These are phyloP conservation scores for Sinopyrophorus schimmeli DNA, from an alignment of 2,888 invertebrate genomes.

Conservation along the genomic window DNA sequence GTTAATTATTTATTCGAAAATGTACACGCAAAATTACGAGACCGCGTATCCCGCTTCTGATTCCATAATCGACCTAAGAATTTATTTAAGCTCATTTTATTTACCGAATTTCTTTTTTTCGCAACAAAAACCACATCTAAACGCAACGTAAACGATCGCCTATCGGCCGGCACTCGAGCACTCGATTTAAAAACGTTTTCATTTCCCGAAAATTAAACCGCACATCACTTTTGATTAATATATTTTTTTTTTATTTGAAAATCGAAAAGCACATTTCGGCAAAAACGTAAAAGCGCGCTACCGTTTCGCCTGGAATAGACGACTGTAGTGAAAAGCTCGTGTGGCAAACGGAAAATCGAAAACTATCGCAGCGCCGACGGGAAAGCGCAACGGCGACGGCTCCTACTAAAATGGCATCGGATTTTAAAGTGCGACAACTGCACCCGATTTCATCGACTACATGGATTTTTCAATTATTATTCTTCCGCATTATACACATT, in stretches of 20 bases:
- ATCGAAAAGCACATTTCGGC: constrained; percentile 32
- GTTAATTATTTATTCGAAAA: constrained; percentile 25
- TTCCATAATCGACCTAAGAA: too few relatives aligned
- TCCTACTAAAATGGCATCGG: constrained; percentile 29
- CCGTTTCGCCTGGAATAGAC: constrained; percentile 35
- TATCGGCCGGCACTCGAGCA: too few relatives aligned
- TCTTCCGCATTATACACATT: constrained; percentile 8
- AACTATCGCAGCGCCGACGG: constrained; percentile 44
- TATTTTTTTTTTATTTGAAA: too few relatives aligned
- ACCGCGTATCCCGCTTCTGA: constrained; percentile 8
- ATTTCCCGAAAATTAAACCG: too few relatives aligned
- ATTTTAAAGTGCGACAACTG: constrained; percentile 30
- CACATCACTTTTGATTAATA: too few relatives aligned
- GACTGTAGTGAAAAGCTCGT: constrained; percentile 30
- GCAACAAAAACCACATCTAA: constrained; percentile 16
- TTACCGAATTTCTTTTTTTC: too few relatives aligned
- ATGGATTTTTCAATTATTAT: constrained; percentile 15
- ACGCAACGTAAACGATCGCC: too few relatives aligned
- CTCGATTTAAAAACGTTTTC: too few relatives aligned
- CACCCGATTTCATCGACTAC: constrained; percentile 16
- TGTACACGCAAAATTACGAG: constrained; percentile 18
- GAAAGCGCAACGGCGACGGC: constrained; percentile 38
- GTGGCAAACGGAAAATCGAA: constrained; percentile 48
- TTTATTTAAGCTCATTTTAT: too few relatives aligned
- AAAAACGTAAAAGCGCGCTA: constrained; percentile 38